These are phyloP conservation scores for Morinoia aosen DNA, from an alignment of 2,888 invertebrate species.

Conservation along the genomic window DNA sequence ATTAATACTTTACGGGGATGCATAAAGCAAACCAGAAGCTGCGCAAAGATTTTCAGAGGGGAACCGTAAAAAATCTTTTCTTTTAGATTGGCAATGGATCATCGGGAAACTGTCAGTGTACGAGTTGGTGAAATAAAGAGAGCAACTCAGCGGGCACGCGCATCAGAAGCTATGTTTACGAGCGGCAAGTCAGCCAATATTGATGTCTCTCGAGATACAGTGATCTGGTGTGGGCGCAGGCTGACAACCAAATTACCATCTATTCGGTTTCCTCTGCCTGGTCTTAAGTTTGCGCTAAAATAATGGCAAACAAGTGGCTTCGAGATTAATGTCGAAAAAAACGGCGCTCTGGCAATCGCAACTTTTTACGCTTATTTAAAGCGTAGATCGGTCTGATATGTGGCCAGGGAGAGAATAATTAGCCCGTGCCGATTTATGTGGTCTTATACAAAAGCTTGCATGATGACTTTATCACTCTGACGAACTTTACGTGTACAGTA, in stretches of 20 bases:
- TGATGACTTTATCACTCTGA: background rate
- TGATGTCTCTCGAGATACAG: background rate
- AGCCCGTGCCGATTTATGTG: conserved; percentile 27
- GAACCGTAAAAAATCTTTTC: background rate
- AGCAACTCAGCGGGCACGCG: background rate
- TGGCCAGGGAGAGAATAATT: conserved; percentile 18
- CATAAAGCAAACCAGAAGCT: background rate
- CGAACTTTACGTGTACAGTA: background rate
- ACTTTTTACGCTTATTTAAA: conserved; percentile 45
- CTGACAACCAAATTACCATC: conserved; percentile 21
- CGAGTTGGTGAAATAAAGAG: background rate
- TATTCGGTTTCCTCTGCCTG: background rate
- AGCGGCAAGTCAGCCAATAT: background rate
- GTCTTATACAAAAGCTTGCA: background rate
- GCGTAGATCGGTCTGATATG: conserved; percentile 35
- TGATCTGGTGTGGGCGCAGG: background rate
- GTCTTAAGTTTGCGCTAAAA: conserved; percentile 39
- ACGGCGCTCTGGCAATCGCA: conserved; percentile 5
- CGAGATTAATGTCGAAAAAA: conserved; percentile 35
- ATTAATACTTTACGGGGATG: background rate
- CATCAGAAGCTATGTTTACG: background rate
- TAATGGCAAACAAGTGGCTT: conserved; percentile 42
- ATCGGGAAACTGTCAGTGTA: background rate
- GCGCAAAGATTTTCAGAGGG: background rate
- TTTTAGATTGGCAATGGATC: background rate